Conservation (phyloP, 2,888 invertebrate genomes). For the Drosophila yooni region DNA sequence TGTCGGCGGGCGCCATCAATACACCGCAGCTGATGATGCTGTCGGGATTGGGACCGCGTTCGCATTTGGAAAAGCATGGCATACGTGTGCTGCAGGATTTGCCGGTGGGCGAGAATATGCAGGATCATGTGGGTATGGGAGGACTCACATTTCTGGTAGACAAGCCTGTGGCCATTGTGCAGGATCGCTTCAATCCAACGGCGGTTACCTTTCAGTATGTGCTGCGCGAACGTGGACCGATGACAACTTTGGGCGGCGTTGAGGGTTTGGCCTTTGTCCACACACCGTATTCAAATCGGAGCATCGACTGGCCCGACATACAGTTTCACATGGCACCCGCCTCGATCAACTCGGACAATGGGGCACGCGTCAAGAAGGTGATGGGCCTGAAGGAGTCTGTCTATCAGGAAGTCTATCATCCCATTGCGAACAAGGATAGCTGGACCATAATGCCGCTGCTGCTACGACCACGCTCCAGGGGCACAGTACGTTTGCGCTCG, state of each 20-base stretch:
- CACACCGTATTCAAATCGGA: constrained; percentile 92
- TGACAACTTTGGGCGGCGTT: constrained; percentile 94
- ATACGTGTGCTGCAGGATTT: constrained; percentile 91
- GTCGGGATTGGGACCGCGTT: constrained; percentile 92
- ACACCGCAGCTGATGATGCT: constrained; percentile 96
- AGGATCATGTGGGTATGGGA: constrained; percentile 95
- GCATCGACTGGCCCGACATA: constrained; percentile 93
- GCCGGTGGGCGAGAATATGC: constrained; percentile 92
- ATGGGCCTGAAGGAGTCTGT: constrained; percentile 92
- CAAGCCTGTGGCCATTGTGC: constrained; percentile 93
- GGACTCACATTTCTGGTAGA: constrained; percentile 89
- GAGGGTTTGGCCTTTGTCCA: constrained; percentile 95
- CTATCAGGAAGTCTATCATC: constrained; percentile 92
- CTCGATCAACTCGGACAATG: constrained; percentile 92
- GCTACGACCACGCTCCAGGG: constrained; percentile 91
- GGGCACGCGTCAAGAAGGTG: constrained; percentile 90
- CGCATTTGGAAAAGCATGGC: constrained; percentile 89
- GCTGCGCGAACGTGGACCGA: constrained; percentile 91
- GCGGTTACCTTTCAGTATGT: constrained; percentile 93
- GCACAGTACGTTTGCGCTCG: constrained; percentile 90
- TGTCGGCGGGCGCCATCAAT: constrained; percentile 96
- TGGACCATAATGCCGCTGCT: constrained; percentile 95
- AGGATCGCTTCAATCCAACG: constrained; percentile 91
- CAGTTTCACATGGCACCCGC: constrained; percentile 97
- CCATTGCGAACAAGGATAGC: constrained; percentile 89